These are phyloP conservation scores for Mungos mungo DNA, from an alignment of 2,113 vertebrate genomes.

Conservation along the genomic window DNA sequence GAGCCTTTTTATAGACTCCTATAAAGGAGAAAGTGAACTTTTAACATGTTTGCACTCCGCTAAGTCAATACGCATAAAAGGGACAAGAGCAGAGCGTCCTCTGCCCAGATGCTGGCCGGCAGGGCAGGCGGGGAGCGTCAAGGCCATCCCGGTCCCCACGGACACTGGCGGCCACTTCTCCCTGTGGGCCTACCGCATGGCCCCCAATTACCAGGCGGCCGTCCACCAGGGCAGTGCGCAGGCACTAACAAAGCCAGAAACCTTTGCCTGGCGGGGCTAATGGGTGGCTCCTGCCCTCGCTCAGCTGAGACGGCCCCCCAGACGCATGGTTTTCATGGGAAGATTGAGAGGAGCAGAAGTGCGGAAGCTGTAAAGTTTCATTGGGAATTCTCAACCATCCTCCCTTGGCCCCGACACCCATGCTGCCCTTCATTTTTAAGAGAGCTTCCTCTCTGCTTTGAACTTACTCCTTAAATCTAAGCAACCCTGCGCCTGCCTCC, in stretches of 20 bases:
- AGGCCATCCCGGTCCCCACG: neutral
- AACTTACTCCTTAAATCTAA: constrained; percentile 48
- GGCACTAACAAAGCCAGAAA: neutral
- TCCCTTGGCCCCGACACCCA: constrained; percentile 55
- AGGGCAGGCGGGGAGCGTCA: neutral
- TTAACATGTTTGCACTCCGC: constrained; percentile 86
- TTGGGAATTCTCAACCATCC: constrained; percentile 72
- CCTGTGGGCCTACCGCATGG: neutral
- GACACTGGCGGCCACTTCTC: neutral
- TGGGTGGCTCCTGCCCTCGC: constrained; percentile 46
- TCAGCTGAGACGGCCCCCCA: constrained; percentile 53
- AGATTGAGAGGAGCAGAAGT: constrained; percentile 61
- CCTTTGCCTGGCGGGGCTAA: neutral
- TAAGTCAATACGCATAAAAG: constrained; percentile 86
- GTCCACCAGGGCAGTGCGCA: neutral
- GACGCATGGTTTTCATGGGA: constrained; percentile 32
- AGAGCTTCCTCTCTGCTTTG: constrained; percentile 72
- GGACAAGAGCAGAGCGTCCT: constrained; percentile 79
- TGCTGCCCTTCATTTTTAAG: constrained; percentile 52
- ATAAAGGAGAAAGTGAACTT: constrained; percentile 89
- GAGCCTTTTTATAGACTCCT: constrained; percentile 89
- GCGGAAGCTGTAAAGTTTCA: constrained; percentile 79
- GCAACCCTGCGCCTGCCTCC: neutral
- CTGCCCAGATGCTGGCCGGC: constrained; percentile 61
- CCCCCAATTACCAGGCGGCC: neutral